Evolutionary conservation across 2,113 vertebrate species (phyloP).

Genomic region (Microtus richardsoni): DNA sequence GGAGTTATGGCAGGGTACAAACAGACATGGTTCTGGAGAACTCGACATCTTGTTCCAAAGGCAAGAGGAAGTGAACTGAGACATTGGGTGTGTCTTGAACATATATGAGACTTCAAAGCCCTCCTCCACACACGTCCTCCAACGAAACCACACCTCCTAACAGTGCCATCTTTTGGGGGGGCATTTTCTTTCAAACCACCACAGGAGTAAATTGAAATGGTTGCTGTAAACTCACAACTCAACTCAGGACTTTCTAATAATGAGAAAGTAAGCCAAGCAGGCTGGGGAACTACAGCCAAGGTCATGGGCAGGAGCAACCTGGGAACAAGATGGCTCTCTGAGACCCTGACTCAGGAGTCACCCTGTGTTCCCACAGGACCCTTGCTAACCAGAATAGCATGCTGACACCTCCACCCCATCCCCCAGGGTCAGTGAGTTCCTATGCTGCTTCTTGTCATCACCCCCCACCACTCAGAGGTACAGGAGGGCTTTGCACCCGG

Average conservation of each 20-base stretch:
- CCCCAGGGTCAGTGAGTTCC: rapidly evolving
- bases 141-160: background rate
- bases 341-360: background rate
- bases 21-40: background rate
- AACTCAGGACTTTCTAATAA: background rate
- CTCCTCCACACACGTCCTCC: background rate
- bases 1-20: background rate
- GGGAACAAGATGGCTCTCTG: background rate
- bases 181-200: background rate
- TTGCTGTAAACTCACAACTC: background rate
- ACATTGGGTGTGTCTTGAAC: background rate
- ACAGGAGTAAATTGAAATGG: background rate
- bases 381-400: background rate
- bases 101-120: background rate
- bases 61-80: background rate
- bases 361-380: background rate
- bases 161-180: background rate
- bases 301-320: too few species aligned
- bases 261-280: background rate
- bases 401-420: background rate
- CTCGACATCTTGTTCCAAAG: background rate
- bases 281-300: too few species aligned
- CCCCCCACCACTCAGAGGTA: background rate
- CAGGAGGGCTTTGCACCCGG: background rate
- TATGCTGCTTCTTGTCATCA: background rate